Evolutionary conservation across 2,888 invertebrate species (phyloP).

Genomic region (Endomychus coccineus): DNA sequence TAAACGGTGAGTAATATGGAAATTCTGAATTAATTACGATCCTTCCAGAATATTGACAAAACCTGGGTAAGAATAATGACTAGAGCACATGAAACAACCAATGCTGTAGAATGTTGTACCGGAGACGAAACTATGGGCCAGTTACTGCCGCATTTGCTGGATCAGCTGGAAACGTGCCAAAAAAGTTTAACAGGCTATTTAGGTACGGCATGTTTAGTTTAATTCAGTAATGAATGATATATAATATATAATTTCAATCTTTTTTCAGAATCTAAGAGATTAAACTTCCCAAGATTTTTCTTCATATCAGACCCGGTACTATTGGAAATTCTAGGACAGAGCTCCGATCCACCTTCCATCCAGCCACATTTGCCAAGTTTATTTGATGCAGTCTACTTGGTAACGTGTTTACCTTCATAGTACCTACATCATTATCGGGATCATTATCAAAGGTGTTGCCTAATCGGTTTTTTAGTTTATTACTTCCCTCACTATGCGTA

Average conservation of each 20-base stretch:
- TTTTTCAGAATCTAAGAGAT: constrained; percentile 65
- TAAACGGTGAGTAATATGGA: neutral
- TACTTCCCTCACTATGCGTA: too few relatives aligned
- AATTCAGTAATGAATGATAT: too few relatives aligned
- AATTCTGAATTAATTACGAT: neutral
- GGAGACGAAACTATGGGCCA: constrained; percentile 76
- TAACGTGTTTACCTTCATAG: constrained; percentile 39
- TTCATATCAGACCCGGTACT: constrained; percentile 87
- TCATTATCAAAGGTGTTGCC: too few relatives aligned
- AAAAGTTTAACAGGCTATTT: constrained; percentile 75
- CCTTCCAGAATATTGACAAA: constrained; percentile 67
- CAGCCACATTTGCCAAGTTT: constrained; percentile 75
- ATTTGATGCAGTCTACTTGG: constrained; percentile 75
- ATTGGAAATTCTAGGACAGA: constrained; percentile 83
- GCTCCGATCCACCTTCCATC: constrained; percentile 80
- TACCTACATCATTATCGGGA: neutral
- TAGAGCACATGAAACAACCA: constrained; percentile 70
- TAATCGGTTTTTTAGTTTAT: too few relatives aligned
- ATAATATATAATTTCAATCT: constrained; percentile 48
- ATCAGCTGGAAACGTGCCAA: constrained; percentile 83
- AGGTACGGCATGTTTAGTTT: constrained; percentile 24
- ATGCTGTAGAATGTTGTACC: constrained; percentile 78
- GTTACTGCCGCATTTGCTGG: constrained; percentile 68
- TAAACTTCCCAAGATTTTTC: constrained; percentile 82
- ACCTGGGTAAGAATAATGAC: constrained; percentile 83